These are phyloP conservation scores for Patella pellucida DNA, from an alignment of 2,888 invertebrate genomes.

Conservation along the genomic window DNA sequence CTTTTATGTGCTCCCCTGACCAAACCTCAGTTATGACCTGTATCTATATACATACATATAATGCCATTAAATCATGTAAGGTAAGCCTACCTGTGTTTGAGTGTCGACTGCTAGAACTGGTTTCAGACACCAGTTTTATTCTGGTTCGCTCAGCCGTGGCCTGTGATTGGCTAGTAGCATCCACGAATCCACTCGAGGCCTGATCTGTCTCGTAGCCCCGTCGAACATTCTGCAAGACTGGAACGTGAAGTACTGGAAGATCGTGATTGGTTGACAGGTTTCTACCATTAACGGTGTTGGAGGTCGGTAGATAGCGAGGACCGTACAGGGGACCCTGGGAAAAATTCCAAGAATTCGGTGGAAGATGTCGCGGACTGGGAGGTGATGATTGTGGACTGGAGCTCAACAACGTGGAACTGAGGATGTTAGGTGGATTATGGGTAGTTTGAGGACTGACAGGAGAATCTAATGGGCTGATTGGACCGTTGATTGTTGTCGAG, in stretches of 20 bases:
- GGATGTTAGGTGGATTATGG: neutral
- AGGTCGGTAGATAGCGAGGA: neutral
- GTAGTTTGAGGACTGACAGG: constrained; percentile 24
- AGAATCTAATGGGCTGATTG: constrained; percentile 31
- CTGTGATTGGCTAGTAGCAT: constrained; percentile 52
- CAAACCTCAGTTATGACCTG: too few relatives aligned
- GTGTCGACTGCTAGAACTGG: constrained; percentile 30
- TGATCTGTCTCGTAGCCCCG: constrained; percentile 52
- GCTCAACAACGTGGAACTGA: neutral
- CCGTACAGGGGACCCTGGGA: neutral
- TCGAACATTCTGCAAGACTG: neutral
- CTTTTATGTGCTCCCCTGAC: too few relatives aligned
- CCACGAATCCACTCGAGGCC: constrained; percentile 66
- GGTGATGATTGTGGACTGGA: neutral
- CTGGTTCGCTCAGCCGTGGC: constrained; percentile 28
- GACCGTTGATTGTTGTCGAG: constrained; percentile 29
- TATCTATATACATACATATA: too few relatives aligned
- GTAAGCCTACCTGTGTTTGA: constrained; percentile 26
- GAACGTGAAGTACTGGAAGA: neutral
- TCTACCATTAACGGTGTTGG: neutral
- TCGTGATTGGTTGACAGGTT: neutral
- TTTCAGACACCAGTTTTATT: constrained; percentile 31
- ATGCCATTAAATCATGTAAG: too few relatives aligned
- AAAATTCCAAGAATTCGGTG: neutral
- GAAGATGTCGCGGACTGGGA: neutral